Evolutionary conservation across 2,888 invertebrate species (phyloP), one percentile per base, ranked within the genome.

Genomic region (Fissipunctia ypsillon): DNA sequence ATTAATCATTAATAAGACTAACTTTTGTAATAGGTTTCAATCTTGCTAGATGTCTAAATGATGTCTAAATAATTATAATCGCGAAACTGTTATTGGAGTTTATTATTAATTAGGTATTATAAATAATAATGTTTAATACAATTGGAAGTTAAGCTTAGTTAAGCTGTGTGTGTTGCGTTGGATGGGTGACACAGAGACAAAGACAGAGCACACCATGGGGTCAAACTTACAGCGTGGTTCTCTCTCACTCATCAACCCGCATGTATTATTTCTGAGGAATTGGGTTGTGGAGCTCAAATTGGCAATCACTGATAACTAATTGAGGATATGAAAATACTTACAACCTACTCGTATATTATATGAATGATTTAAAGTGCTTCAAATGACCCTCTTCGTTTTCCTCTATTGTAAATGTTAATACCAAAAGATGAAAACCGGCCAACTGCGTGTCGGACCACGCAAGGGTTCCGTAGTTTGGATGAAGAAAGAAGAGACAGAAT

Each of bases 11-110:
- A 83, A 80, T 69, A 64, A 74, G 43, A 79, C 66, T 60, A 70
- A 83, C 84, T 81, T 81, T 69, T 54, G 74, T 74, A 73, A 83
- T 83, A 80, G 80, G 66, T 69, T 83, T 83, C 84, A 80, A 74
- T 84, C 75, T 74, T 70, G 56, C 35, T 81, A 63, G 56, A 76
- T 65, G 66, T 65, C 82, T 68, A 65, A 81, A 66, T 79, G 56
- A 76, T 65, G 66, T 65, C 82, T 68, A 65, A 81, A 66, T 79
- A 77, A 81, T 81, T 77, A 57, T 52, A 68, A 64, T 73, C 52
- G n/a, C 19, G 25, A 57, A 81, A 80, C 48, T 60, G 19, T 61
- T 59, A 31, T 38, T 50, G 16, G 14, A 19, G 35, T 22, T 41
- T 56, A 66, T 56, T 48, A 25, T 28, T 54, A 48, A 9, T 25